phyloP scores from a whole-genome alignment of 2,888 invertebrate genomes.

The Lasioglossum marginatum region DNA sequence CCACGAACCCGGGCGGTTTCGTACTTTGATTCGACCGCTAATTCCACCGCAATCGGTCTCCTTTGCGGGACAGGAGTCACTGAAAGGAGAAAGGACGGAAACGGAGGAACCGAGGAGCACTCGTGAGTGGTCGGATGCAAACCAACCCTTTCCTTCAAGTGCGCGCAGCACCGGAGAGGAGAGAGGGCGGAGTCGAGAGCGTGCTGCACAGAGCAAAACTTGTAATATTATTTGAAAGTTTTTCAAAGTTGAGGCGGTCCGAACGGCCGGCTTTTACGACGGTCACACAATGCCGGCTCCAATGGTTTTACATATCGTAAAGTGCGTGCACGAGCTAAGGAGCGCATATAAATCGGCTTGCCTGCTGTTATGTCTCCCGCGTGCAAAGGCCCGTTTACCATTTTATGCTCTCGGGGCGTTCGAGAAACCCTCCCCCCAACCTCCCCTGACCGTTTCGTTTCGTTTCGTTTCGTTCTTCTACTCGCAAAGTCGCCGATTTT shows the following conservation, averaged over 20 bases:
- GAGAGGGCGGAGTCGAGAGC: constrained; percentile 9
- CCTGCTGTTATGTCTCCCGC: constrained; percentile 79
- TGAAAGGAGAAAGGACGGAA: not conserved
- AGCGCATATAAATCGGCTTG: constrained; percentile 78
- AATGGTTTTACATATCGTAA: constrained; percentile 81
- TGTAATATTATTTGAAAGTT: constrained; percentile 70
- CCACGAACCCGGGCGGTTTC: not conserved
- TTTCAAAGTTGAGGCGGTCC: constrained; percentile 70
- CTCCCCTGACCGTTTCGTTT: not conserved
- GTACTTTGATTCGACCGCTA: not conserved
- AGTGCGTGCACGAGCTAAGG: constrained; percentile 75
- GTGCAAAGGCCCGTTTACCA: constrained; percentile 74
- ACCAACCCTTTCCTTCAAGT: not conserved
- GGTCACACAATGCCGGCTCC: constrained; percentile 71
- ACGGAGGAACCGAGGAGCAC: not conserved
- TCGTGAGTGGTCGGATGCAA: not conserved
- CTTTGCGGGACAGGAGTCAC: not conserved
- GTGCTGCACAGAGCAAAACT: constrained; percentile 51
- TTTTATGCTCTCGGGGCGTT: constrained; percentile 75
- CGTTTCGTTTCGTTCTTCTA: not conserved
- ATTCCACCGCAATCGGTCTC: not conserved
- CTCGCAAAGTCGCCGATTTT: constrained; percentile 7
- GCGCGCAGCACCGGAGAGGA: not conserved
- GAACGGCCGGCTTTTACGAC: constrained; percentile 75
- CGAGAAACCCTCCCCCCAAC: constrained; percentile 39